Conservation (phyloP, 2,797 vertebrate genomes). For the Phataginus tricuspis region DNA sequence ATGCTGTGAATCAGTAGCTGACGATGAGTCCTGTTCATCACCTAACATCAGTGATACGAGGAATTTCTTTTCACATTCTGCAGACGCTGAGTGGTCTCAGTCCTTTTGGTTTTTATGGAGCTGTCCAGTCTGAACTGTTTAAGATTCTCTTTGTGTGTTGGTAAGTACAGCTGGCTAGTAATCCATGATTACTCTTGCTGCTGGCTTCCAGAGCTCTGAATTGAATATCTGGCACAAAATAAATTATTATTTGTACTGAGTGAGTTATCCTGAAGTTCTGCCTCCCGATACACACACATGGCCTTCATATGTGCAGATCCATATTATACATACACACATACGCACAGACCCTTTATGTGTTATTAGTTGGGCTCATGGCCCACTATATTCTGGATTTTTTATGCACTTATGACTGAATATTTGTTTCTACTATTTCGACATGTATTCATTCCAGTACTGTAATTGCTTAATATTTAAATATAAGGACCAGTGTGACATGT, state of each 20-base stretch:
- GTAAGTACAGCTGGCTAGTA: slow-evolving; percentile 68
- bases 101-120: slow-evolving; percentile 55
- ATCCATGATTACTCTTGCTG: slow-evolving; percentile 83
- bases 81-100: neutral
- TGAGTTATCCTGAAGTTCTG: slow-evolving; percentile 65
- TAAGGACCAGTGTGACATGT: neutral
- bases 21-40: neutral
- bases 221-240: slow-evolving; percentile 82
- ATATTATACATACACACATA: neutral
- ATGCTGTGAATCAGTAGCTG: slow-evolving; percentile 59
- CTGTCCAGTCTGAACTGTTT: slow-evolving; percentile 75
- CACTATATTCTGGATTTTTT: slow-evolving; percentile 65
- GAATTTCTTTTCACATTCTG: slow-evolving; percentile 60
- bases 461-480: slow-evolving; percentile 19
- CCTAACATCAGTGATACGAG: neutral
- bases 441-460: neutral
- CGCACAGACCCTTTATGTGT: slow-evolving; percentile 50
- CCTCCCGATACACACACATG: neutral
- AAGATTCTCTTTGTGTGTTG: slow-evolving; percentile 70
- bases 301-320: slow-evolving; percentile 26
- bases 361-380: slow-evolving; percentile 74
- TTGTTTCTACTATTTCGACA: slow-evolving; percentile 72
- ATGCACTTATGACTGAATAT: slow-evolving; percentile 72
- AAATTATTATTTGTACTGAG: slow-evolving; percentile 81
- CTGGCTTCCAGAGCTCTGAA: slow-evolving; percentile 74